phyloP scores from a whole-genome alignment of 1,140 invertebrate species.

The Antheraea pernyi region DNA sequence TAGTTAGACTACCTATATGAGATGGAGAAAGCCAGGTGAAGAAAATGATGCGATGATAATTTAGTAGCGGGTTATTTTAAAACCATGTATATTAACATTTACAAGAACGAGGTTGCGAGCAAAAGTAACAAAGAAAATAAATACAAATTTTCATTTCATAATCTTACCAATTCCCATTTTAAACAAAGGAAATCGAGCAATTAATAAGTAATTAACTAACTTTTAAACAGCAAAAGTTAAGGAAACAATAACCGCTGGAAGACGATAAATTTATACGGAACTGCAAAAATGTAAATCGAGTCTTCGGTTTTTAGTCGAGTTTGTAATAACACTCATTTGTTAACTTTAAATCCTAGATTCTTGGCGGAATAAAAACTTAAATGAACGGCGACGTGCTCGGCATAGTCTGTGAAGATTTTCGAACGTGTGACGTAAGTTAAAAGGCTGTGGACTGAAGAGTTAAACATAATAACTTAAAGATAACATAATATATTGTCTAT shows the following conservation, averaged over 20 bases:
- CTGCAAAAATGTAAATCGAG: slow-evolving; percentile 36
- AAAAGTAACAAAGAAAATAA: no score
- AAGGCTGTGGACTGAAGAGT: background rate
- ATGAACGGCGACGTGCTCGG: slow-evolving; percentile 39
- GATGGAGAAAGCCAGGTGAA: no score
- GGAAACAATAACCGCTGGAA: slow-evolving; percentile 10
- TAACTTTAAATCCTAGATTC: slow-evolving; percentile 39
- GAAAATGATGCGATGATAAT: no score
- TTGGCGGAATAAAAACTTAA: slow-evolving; percentile 46
- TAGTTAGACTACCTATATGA: no score
- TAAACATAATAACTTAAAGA: no score
- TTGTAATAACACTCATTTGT: slow-evolving; percentile 45
- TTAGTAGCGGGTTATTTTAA: no score
- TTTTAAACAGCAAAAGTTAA: background rate
- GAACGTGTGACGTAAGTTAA: background rate
- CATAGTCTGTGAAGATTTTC: slow-evolving; percentile 25
- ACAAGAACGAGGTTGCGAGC: no score
- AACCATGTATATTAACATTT: no score
- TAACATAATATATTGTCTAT: no score
- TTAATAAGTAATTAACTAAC: background rate
- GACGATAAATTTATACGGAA: slow-evolving; percentile 19
- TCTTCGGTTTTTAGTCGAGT: slow-evolving; percentile 26
- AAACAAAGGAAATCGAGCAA: slow-evolving; percentile 2
- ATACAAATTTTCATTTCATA: no score
- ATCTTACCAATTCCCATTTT: background rate